These are phyloP conservation scores for Hippolais icterina DNA, from an alignment of 2,113 vertebrate species.

Conservation along the genomic window DNA sequence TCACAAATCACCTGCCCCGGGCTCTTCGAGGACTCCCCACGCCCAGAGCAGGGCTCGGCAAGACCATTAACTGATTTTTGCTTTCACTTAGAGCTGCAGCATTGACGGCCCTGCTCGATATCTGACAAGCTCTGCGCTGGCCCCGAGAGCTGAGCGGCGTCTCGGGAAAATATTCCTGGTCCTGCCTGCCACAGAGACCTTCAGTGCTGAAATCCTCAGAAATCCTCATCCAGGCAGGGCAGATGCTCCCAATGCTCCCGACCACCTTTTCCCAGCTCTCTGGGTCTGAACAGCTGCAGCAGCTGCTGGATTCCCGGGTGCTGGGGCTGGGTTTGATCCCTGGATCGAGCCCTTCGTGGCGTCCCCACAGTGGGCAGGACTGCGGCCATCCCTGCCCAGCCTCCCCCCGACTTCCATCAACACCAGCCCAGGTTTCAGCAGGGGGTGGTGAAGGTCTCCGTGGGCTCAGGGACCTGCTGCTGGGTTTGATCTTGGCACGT, in stretches of 20 bases:
- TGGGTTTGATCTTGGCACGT: background rate
- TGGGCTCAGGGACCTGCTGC: background rate
- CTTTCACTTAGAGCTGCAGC: constrained; percentile 49
- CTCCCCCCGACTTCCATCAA: rapidly evolving
- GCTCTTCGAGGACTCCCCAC: background rate
- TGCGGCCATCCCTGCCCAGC: background rate
- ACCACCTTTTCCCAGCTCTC: rapidly evolving
- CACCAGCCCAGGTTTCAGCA: rapidly evolving
- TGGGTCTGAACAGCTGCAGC: rapidly evolving
- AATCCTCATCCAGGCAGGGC: background rate
- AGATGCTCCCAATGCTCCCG: background rate
- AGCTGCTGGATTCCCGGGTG: rapidly evolving
- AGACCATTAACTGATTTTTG: constrained; percentile 64
- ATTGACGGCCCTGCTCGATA: constrained; percentile 52
- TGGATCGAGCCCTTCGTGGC: rapidly evolving
- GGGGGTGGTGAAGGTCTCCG: no score
- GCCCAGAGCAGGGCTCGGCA: constrained; percentile 11
- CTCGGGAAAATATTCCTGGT: background rate
- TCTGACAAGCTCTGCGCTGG: constrained; percentile 20
- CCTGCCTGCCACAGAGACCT: background rate
- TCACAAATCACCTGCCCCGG: background rate
- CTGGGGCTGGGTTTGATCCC: background rate
- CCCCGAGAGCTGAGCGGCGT: background rate
- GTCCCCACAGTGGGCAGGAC: rapidly evolving
- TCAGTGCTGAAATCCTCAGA: background rate